These are phyloP conservation scores for Sclerodermus sp. DNA, from an alignment of 2,888 invertebrate genomes.

Conservation along the genomic window DNA sequence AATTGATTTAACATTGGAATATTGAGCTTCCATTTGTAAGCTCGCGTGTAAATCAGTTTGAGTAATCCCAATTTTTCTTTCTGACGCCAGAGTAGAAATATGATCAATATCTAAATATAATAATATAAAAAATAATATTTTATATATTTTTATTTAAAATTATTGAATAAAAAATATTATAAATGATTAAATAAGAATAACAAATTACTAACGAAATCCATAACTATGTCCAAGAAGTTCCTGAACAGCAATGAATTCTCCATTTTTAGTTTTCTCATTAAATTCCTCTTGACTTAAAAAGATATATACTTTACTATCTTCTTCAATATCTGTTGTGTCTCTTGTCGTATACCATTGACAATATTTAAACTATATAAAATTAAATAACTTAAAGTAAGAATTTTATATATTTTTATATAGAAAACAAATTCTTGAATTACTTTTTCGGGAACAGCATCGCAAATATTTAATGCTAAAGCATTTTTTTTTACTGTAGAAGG, in stretches of 20 bases:
- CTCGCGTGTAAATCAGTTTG: constrained; percentile 53
- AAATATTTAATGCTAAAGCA: constrained; percentile 39
- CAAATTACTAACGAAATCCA: constrained; percentile 54
- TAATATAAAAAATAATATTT: not conserved
- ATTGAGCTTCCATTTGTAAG: constrained; percentile 48
- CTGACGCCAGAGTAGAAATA: constrained; percentile 39
- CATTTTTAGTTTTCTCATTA: constrained; percentile 50
- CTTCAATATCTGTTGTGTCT: constrained; percentile 34
- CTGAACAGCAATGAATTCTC: constrained; percentile 55
- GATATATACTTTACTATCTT: constrained; percentile 46
- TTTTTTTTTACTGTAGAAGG: constrained; percentile 52
- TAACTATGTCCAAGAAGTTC: constrained; percentile 54
- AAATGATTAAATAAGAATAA: too few species aligned
- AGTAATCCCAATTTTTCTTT: constrained; percentile 50
- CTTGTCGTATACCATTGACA: constrained; percentile 56
- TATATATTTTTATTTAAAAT: not conserved
- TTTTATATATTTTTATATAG: not conserved
- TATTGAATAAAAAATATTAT: constrained; percentile 3
- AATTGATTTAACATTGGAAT: constrained; percentile 50
- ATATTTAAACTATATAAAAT: constrained; percentile 35
- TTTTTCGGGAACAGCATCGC: constrained; percentile 28
- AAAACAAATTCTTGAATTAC: constrained; percentile 20
- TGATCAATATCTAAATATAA: constrained; percentile 46
- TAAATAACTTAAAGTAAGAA: not conserved
- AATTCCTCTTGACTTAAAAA: constrained; percentile 49